These are phyloP conservation scores for Scylla paramamosain DNA, from an alignment of 1,140 invertebrate genomes.

Conservation along the genomic window DNA sequence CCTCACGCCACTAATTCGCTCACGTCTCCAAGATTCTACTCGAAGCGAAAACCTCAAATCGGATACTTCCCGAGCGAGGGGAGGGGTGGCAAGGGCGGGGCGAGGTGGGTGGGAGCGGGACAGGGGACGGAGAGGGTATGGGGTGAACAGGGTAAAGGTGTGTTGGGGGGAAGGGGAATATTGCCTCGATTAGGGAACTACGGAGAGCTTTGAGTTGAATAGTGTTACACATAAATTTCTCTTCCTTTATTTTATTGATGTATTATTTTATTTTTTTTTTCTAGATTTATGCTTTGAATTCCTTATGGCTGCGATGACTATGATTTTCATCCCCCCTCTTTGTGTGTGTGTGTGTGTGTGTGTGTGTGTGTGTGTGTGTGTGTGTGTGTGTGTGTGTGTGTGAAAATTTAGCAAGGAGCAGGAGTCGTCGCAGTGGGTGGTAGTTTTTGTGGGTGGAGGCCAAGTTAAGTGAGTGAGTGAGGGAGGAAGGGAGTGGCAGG, in stretches of 20 bases:
- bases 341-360: constrained; percentile 14
- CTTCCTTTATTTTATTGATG: too few relatives aligned
- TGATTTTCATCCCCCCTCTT: too few relatives aligned
- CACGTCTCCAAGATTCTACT: constrained; percentile 48
- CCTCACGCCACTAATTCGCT: constrained; percentile 58
- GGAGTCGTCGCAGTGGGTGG: not conserved
- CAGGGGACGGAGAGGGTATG: not conserved
- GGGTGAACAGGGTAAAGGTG: not conserved
- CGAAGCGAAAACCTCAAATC: constrained; percentile 63
- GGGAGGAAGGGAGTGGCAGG: not conserved
- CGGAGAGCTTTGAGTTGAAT: too few relatives aligned
- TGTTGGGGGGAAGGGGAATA: too few relatives aligned
- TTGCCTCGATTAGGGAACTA: too few relatives aligned
- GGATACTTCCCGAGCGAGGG: constrained; percentile 15
- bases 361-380: constrained; percentile 26
- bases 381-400: constrained; percentile 31
- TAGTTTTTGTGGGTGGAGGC: not conserved
- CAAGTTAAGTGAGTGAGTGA: not conserved
- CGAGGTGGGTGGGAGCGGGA: not conserved
- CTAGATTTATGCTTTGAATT: too few relatives aligned
- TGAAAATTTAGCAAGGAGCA: not conserved
- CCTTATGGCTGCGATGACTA: too few relatives aligned
- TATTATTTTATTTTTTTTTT: too few relatives aligned
- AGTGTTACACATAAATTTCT: too few relatives aligned
- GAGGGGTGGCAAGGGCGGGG: not conserved